These are phyloP conservation scores for Lysandra coridon DNA, from an alignment of 2,888 invertebrate genomes.

Conservation along the genomic window DNA sequence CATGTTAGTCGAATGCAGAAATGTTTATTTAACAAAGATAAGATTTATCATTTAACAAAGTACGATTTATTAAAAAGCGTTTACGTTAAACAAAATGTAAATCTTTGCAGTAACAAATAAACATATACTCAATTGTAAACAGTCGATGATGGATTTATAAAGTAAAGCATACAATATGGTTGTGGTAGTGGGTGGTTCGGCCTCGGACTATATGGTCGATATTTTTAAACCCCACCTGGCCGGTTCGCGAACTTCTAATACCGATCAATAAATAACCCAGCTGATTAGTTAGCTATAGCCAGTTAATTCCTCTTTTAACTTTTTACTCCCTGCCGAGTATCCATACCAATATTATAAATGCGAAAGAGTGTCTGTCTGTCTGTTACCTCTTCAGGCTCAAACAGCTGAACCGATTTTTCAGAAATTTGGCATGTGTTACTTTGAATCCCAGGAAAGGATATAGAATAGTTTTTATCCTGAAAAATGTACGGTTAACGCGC, in stretches of 20 bases:
- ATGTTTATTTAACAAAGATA: neutral
- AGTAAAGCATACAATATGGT: conserved; percentile 43
- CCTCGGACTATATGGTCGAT: conserved; percentile 67
- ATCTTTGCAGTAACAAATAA: conserved; percentile 46
- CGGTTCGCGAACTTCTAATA: conserved; percentile 55
- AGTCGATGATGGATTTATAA: conserved; percentile 68
- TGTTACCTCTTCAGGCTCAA: too few relatives aligned
- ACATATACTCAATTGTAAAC: conserved; percentile 65
- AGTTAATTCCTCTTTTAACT: neutral
- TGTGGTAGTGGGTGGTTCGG: conserved; percentile 49
- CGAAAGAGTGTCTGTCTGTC: too few relatives aligned
- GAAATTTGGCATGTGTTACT: too few relatives aligned
- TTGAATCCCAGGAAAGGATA: too few relatives aligned
- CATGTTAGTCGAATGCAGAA: neutral
- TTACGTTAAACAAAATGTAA: neutral
- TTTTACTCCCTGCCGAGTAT: too few relatives aligned
- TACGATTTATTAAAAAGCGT: neutral
- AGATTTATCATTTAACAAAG: too few relatives aligned
- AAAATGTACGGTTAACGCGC: too few relatives aligned
- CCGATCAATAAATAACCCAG: conserved; percentile 31
- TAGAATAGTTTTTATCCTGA: too few relatives aligned
- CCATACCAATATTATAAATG: too few relatives aligned
- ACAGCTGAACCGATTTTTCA: too few relatives aligned
- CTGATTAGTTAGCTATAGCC: conserved; percentile 12
- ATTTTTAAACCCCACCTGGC: conserved; percentile 71